These are phyloP conservation scores for Psilopsiagon aymara DNA, from an alignment of 2,113 vertebrate genomes.

Conservation along the genomic window DNA sequence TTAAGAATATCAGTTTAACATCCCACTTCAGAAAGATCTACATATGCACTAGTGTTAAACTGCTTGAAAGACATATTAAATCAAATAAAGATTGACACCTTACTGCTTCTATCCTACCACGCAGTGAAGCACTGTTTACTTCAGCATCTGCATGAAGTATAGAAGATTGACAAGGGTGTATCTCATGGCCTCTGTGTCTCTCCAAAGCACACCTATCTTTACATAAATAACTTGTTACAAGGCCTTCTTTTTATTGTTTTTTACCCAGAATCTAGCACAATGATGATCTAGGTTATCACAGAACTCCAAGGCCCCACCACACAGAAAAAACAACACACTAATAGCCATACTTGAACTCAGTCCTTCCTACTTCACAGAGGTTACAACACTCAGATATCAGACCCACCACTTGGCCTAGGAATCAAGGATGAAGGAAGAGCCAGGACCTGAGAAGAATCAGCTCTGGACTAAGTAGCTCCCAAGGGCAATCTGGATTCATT, in stretches of 20 bases:
- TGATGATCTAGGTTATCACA: not conserved
- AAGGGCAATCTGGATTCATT: not conserved
- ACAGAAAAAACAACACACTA: not conserved
- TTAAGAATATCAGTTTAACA: constrained; percentile 29
- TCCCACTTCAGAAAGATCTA: not conserved
- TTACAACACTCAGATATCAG: not conserved
- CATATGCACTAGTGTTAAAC: not conserved
- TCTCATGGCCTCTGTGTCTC: not conserved
- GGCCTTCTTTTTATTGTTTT: not conserved
- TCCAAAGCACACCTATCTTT: not conserved
- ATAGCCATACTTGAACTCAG: not conserved
- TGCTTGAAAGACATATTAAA: not conserved
- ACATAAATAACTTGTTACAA: not conserved
- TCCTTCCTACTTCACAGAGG: not conserved
- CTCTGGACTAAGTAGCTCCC: not conserved
- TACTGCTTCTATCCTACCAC: not conserved
- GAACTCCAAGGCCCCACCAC: not conserved
- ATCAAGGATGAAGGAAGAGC: not conserved
- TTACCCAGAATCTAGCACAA: not conserved
- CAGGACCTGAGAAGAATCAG: not conserved
- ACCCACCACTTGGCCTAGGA: not conserved
- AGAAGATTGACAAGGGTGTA: not conserved
- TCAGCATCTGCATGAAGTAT: not conserved
- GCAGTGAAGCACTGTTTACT: not conserved
- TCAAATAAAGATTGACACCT: not conserved